These are phyloP conservation scores for Gallinago nigripennis DNA, from an alignment of 2,797 vertebrate genomes.

Conservation along the genomic window DNA sequence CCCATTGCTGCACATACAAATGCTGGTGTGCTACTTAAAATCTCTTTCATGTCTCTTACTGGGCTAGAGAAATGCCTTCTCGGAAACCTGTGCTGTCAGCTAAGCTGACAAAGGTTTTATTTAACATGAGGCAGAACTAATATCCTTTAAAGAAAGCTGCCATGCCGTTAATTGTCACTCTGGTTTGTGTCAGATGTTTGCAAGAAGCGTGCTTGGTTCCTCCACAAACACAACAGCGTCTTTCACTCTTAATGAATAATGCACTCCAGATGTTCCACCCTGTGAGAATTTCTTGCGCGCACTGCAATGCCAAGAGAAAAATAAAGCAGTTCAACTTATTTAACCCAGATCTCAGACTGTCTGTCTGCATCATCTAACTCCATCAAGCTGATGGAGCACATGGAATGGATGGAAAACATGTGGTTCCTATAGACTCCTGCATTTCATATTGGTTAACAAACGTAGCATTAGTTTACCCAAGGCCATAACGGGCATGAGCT, in stretches of 20 bases:
- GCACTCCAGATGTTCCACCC: conserved; percentile 51
- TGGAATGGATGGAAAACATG: conserved; percentile 54
- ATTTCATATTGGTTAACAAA: conserved; percentile 55
- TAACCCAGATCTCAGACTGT: conserved; percentile 70
- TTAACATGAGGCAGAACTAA: conserved; percentile 34
- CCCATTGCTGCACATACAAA: neutral
- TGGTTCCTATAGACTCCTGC: conserved; percentile 35
- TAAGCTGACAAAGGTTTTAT: conserved; percentile 37
- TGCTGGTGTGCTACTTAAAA: neutral
- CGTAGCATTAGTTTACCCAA: neutral
- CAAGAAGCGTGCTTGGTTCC: conserved; percentile 46
- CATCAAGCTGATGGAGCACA: conserved; percentile 58
- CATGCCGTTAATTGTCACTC: conserved; percentile 35
- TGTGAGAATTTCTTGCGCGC: conserved; percentile 58
- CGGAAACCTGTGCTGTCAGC: conserved; percentile 17
- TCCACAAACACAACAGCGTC: conserved; percentile 56
- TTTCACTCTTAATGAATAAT: conserved; percentile 58
- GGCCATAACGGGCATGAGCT: neutral
- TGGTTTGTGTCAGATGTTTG: conserved; percentile 60
- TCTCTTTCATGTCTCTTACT: neutral
- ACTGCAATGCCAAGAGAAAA: conserved; percentile 53
- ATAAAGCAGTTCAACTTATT: conserved; percentile 62
- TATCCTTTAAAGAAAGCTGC: conserved; percentile 46
- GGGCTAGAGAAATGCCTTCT: neutral
- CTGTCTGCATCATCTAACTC: conserved; percentile 67